phyloP scores from a whole-genome alignment of 35 echinoderm and acorn worm species.

The Chiridota heheva region DNA sequence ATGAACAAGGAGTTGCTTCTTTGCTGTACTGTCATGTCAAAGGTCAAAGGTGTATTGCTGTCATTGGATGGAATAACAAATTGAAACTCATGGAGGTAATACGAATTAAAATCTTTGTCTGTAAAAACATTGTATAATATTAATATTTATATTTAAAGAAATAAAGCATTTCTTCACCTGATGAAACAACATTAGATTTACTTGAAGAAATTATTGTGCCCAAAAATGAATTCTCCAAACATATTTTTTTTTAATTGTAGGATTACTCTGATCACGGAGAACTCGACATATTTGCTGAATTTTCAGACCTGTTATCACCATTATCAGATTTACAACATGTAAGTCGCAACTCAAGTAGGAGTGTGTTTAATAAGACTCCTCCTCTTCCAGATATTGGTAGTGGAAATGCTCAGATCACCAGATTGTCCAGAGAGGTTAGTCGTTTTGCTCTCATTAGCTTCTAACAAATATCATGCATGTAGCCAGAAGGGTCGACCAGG shows the following conservation, averaged over 20 bases:
- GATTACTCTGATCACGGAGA: constrained; percentile 66
- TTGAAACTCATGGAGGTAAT: constrained; percentile 77
- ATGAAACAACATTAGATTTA: no score
- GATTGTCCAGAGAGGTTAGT: constrained; percentile 56
- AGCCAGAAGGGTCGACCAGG: no score
- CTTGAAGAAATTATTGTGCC: no score
- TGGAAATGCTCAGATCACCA: constrained; percentile 65
- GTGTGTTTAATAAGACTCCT: constrained; percentile 52
- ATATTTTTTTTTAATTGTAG: constrained; percentile 7
- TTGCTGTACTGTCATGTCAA: constrained; percentile 74
- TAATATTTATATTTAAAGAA: no score
- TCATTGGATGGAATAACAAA: constrained; percentile 95
- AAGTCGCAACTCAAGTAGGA: constrained; percentile 33
- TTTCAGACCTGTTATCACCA: constrained; percentile 44
- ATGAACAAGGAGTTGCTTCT: constrained; percentile 70
- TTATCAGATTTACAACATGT: constrained; percentile 6
- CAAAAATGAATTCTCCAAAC: neutral
- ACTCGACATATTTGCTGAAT: constrained; percentile 53
- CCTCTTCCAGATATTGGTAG: constrained; percentile 73
- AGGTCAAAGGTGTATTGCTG: constrained; percentile 60
- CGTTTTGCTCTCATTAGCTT: neutral
- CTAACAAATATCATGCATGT: no score
- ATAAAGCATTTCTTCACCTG: no score
- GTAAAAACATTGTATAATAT: no score
- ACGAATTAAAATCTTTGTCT: no score